Evolutionary conservation across 2,797 vertebrate species (phyloP).

Genomic region (Pygocentrus nattereri): DNA sequence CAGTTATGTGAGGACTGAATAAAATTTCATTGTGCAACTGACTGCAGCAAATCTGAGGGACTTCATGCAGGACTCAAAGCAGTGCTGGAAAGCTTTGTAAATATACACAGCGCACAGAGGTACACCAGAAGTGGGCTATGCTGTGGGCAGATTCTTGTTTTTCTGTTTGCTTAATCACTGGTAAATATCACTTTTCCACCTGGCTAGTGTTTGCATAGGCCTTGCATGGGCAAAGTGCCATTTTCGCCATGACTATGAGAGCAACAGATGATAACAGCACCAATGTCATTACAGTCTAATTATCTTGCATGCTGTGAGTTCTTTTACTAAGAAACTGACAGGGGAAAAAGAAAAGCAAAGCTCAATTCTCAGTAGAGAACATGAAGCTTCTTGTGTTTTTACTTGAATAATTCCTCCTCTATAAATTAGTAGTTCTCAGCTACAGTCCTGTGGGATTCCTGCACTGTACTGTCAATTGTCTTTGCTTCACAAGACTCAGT

Average conservation of each 20-base stretch:
- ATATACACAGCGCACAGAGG: background rate
- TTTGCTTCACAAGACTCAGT: background rate
- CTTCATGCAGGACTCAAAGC: background rate
- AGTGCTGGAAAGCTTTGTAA: background rate
- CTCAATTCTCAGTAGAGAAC: background rate
- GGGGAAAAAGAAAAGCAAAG: background rate
- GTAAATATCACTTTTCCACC: constrained; percentile 14
- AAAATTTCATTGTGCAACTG: background rate
- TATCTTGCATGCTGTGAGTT: background rate
- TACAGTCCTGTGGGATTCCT: background rate
- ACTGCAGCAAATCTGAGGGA: background rate
- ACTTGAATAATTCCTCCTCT: background rate
- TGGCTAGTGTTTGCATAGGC: constrained; percentile 6
- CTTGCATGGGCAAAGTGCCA: background rate
- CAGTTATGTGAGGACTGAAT: background rate
- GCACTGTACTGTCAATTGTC: background rate
- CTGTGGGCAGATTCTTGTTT: background rate
- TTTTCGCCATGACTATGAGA: background rate
- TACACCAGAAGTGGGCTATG: background rate
- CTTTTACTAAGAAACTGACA: background rate
- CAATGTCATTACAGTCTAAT: background rate
- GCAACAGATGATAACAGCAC: background rate
- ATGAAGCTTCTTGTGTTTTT: background rate
- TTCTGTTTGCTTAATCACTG: background rate
- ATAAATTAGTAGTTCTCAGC: background rate